These are phyloP conservation scores for Cistogaster globosa DNA, from an alignment of 2,888 invertebrate species.

Conservation along the genomic window DNA sequence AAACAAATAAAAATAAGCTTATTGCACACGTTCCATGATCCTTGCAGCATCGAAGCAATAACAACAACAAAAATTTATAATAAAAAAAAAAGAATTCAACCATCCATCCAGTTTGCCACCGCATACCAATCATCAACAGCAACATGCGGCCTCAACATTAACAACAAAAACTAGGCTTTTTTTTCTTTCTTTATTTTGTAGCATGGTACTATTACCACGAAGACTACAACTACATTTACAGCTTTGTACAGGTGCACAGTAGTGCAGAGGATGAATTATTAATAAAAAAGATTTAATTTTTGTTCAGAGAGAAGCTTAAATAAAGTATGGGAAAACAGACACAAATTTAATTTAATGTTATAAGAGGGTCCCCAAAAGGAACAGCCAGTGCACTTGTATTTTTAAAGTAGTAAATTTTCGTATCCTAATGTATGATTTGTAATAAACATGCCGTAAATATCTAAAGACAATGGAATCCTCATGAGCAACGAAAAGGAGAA, in stretches of 20 bases:
- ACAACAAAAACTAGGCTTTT: conserved; percentile 46
- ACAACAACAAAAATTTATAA: conserved; percentile 35
- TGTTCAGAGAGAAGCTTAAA: too few species aligned
- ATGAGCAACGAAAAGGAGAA: too few species aligned
- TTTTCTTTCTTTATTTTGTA: conserved; percentile 27
- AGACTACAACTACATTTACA: conserved; percentile 22
- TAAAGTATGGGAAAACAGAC: too few species aligned
- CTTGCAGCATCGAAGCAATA: conserved; percentile 64
- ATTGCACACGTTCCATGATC: conserved; percentile 72
- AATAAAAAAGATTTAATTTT: too few species aligned
- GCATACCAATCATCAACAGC: conserved; percentile 73
- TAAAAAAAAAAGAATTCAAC: conserved; percentile 48
- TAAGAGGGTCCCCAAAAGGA: too few species aligned
- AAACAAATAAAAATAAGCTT: conserved; percentile 65
- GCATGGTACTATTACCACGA: conserved; percentile 28
- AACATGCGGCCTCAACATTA: conserved; percentile 71
- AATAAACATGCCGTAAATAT: too few species aligned
- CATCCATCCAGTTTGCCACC: conserved; percentile 72
- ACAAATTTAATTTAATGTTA: too few species aligned
- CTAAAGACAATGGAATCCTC: too few species aligned
- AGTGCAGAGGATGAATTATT: neutral
- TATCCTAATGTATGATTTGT: too few species aligned
- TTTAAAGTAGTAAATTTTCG: too few species aligned
- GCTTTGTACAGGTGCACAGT: conserved; percentile 30
- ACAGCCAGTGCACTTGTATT: too few species aligned